phyloP scores from a whole-genome alignment of 2,888 invertebrate genomes.

The Pinctada fucata region DNA sequence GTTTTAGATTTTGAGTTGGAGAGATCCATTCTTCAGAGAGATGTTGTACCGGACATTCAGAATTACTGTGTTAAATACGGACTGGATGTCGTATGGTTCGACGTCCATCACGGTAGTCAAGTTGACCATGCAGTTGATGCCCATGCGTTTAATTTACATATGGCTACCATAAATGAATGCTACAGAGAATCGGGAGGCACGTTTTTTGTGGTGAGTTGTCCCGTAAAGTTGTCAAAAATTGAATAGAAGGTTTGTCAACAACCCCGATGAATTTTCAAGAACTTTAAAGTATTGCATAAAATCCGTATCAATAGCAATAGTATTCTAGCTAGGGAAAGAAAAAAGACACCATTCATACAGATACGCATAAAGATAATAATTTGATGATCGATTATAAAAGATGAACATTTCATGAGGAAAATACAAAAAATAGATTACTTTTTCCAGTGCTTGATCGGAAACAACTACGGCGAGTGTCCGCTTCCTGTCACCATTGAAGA shows the following conservation, averaged over 20 bases:
- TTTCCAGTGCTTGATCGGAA: constrained; percentile 65
- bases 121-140: constrained; percentile 56
- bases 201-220: constrained; percentile 65
- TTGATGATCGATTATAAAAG: too few relatives aligned
- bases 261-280: too few relatives aligned
- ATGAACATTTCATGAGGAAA: too few relatives aligned
- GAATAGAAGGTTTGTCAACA: too few relatives aligned
- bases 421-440: too few relatives aligned
- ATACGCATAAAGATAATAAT: too few relatives aligned
- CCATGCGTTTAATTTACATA: constrained; percentile 54
- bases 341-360: too few relatives aligned
- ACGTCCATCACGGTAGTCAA: constrained; percentile 67
- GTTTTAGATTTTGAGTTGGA: constrained; percentile 54
- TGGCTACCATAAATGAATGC: constrained; percentile 61
- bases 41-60: constrained; percentile 65
- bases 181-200: constrained; percentile 61
- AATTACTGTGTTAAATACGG: constrained; percentile 61
- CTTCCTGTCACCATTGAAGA: constrained; percentile 56
- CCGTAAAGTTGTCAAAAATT: too few relatives aligned
- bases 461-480: constrained; percentile 67
- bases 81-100: constrained; percentile 65
- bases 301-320: too few relatives aligned
- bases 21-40: constrained; percentile 49
- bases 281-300: too few relatives aligned
- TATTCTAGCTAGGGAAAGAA: too few relatives aligned